These are phyloP conservation scores for Orgyia antiqua DNA, from an alignment of 2,888 invertebrate genomes.

Conservation along the genomic window DNA sequence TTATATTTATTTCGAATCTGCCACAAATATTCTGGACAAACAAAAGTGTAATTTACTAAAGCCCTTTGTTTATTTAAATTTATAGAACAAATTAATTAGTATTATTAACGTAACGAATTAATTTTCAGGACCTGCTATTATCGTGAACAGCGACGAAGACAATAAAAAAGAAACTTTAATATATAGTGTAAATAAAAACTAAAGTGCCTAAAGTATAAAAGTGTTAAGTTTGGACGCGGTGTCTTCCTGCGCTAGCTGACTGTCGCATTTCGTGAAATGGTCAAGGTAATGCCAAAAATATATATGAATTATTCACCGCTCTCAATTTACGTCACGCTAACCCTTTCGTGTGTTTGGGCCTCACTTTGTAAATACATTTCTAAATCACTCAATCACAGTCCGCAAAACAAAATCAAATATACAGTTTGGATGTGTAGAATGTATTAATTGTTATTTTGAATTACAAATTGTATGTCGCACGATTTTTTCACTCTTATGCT, in stretches of 20 bases:
- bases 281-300: slow-evolving; percentile 69
- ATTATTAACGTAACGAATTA: slow-evolving; percentile 45
- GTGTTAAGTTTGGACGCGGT: slow-evolving; percentile 45
- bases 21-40: too few relatives aligned
- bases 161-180: slow-evolving; percentile 48
- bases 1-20: too few relatives aligned
- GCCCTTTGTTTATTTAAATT: too few relatives aligned
- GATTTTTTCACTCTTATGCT: slow-evolving; percentile 23
- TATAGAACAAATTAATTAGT: too few relatives aligned
- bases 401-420: slow-evolving; percentile 45
- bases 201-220: slow-evolving; percentile 48
- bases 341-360: slow-evolving; percentile 64
- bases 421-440: slow-evolving; percentile 37
- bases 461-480: slow-evolving; percentile 45
- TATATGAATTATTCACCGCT: slow-evolving; percentile 65
- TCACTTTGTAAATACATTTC: slow-evolving; percentile 68
- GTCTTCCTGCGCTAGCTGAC: slow-evolving; percentile 46
- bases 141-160: slow-evolving; percentile 68
- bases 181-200: slow-evolving; percentile 43
- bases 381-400: slow-evolving; percentile 57
- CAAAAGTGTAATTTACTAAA: too few relatives aligned
- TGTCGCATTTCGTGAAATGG: slow-evolving; percentile 71
- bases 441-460: slow-evolving; percentile 39
- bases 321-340: slow-evolving; percentile 65
- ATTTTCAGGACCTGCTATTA: slow-evolving; percentile 69